Conservation (phyloP, 2,888 invertebrate genomes). For the Drosophila paucipuncta region DNA sequence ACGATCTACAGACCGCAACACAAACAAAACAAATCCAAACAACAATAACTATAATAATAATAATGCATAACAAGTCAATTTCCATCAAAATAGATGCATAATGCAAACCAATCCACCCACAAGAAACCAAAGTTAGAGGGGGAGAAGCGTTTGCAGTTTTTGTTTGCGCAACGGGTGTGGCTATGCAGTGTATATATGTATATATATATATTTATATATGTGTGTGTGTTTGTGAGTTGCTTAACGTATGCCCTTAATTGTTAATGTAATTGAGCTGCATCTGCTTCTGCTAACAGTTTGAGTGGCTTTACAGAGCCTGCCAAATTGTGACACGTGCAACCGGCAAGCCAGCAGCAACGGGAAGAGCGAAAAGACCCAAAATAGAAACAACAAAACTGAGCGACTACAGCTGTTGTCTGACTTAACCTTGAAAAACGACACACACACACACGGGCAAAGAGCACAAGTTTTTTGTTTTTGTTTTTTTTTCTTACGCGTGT, state of each 20-base stretch:
- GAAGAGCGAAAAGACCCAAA: constrained; percentile 24
- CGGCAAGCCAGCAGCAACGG: constrained; percentile 26
- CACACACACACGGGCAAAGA: constrained; percentile 18
- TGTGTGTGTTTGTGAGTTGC: constrained; percentile 1
- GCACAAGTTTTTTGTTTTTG: constrained; percentile 17
- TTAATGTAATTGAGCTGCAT: constrained; percentile 20
- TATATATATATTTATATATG: neutral
- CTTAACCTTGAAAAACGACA: constrained; percentile 59
- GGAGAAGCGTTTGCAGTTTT: constrained; percentile 8
- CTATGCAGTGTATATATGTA: neutral
- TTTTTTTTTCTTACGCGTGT: constrained; percentile 52
- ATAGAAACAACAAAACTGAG: constrained; percentile 41
- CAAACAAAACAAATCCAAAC: constrained; percentile 28
- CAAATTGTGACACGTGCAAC: constrained; percentile 43
- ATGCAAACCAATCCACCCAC: constrained; percentile 47
- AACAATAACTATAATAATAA: constrained; percentile 30
- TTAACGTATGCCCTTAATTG: constrained; percentile 2
- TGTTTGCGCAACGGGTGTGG: constrained; percentile 52
- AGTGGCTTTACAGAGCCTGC: constrained; percentile 9
- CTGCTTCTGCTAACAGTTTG: constrained; percentile 32
- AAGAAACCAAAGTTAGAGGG: constrained; percentile 16
- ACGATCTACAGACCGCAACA: constrained; percentile 67
- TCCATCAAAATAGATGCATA: constrained; percentile 61
- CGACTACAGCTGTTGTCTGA: constrained; percentile 60
- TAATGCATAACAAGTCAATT: constrained; percentile 73